Conservation (phyloP, 2,113 vertebrate species). For the Bufo gargarizans region DNA sequence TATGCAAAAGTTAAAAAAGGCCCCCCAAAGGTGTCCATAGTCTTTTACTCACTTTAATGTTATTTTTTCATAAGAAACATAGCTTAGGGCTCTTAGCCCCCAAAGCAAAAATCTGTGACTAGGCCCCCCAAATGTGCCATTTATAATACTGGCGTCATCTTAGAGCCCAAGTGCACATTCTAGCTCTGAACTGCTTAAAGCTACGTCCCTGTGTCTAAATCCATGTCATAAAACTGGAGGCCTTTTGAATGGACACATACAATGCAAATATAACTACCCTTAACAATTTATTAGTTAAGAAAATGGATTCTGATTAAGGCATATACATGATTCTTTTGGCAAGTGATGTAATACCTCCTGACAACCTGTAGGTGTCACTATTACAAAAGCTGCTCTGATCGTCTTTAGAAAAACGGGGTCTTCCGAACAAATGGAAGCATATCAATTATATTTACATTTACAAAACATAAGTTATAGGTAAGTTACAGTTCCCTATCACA, state of each 20-base stretch:
- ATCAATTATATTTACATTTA: not conserved
- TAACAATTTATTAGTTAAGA: not conserved
- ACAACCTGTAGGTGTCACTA: constrained; percentile 2
- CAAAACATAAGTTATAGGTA: not conserved
- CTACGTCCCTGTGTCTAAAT: not conserved
- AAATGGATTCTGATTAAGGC: not conserved
- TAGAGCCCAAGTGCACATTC: not conserved
- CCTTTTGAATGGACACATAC: not conserved
- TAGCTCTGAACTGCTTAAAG: no score
- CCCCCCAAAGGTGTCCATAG: no score
- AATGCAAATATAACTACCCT: not conserved
- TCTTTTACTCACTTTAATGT: no score
- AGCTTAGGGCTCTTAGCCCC: not conserved
- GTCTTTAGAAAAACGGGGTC: not conserved
- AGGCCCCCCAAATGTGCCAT: not conserved
- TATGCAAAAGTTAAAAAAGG: no score
- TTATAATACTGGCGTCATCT: not conserved
- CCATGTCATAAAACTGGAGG: not conserved
- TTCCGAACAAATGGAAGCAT: not conserved
- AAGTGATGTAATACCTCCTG: not conserved
- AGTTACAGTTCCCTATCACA: not conserved
- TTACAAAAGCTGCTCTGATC: not conserved
- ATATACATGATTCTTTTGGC: not conserved
- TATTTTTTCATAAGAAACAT: no score
- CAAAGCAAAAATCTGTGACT: not conserved